Percentiles rank a stretch among this genome's conserved stretches.
Conservation (phyloP, 2,797 vertebrate genomes). For the Cheirogaleus major region DNA sequence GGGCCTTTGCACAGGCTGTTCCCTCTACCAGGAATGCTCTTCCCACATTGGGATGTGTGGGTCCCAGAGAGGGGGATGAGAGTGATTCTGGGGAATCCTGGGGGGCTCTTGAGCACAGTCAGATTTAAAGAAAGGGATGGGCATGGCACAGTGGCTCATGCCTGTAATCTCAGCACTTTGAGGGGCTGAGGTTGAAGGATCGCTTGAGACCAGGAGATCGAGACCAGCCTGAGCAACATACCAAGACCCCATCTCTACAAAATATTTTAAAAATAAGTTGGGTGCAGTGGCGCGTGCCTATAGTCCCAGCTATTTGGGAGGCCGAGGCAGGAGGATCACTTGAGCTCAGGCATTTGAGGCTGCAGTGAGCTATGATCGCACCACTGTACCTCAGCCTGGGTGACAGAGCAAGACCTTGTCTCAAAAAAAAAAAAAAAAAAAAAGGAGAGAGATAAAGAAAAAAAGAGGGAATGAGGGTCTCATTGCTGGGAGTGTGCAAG, state of each 20-base stretch:
- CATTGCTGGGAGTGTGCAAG: accelerated
- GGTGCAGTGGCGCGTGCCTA: not conserved
- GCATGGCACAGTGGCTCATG: not conserved
- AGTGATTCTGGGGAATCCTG: not conserved
- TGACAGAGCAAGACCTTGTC: not conserved
- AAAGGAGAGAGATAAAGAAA: too few species aligned
- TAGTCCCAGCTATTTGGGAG: not conserved
- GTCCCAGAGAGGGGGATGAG: not conserved
- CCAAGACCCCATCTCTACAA: not conserved
- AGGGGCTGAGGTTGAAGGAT: not conserved
- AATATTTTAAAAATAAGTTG: not conserved
- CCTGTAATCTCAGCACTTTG: not conserved
- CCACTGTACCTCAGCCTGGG: not conserved
- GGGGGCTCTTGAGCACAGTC: not conserved
- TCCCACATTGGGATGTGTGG: not conserved
- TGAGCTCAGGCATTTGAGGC: not conserved
- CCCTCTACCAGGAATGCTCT: not conserved
- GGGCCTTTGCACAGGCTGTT: not conserved
- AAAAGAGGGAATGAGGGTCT: not conserved
- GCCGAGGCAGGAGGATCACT: not conserved
- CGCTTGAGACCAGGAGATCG: not conserved
- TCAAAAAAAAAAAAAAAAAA: not conserved
- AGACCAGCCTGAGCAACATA: not conserved
- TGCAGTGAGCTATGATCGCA: not conserved
- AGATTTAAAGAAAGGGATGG: not conserved